Evolutionary conservation across 2,888 invertebrate species (phyloP), one percentile per base, ranked within the genome.

Genomic region (Phaedon cochleariae): DNA sequence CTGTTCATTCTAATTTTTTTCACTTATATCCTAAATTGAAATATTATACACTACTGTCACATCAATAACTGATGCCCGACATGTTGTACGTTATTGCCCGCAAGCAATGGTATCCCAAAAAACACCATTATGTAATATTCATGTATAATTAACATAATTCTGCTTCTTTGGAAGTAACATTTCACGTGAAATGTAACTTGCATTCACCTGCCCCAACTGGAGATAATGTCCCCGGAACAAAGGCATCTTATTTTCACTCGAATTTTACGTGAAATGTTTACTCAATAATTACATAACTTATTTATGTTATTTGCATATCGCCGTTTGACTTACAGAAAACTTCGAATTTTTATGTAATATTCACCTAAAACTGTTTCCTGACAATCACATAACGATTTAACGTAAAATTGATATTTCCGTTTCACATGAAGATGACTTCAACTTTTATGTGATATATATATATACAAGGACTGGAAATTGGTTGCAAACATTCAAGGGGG

Each of bases 201-300:
- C 51, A 26, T 52, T 52, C 7, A 26, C 51, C 22, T 52, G 51
- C 7, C 2, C n/a, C n/a, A 52, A 52, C 51, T 52, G 51, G n/a
- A n/a, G 26, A 52, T 52, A 52, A 52, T 52, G 51, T 26, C 51
- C n/a, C n/a, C 51, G 51, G 29, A 52, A 52, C 51, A 52, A 26
- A 15, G 22, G 12, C 51, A 52, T 52, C n/a, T 52, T 52, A 52
- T 26, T 29, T 52, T 52, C 12, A 52, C 29, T 17, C 26, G 18
- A 52, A 29, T n/a, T 17, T 52, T 52, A 52, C n/a, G 21, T 52
- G 26, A 52, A 22, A 12, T 17, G n/a, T 52, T 26, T 52, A n/a
- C 49, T 49, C 4, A n/a, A 49, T 10, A 49, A 49, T 49, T 49
- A 49, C 9, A 21, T 49, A 48, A 48, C 20, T 48, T 17, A 17